Evolutionary conservation across 2,113 vertebrate genomes (phyloP).

Genomic region (Rhinoderma darwinii): DNA sequence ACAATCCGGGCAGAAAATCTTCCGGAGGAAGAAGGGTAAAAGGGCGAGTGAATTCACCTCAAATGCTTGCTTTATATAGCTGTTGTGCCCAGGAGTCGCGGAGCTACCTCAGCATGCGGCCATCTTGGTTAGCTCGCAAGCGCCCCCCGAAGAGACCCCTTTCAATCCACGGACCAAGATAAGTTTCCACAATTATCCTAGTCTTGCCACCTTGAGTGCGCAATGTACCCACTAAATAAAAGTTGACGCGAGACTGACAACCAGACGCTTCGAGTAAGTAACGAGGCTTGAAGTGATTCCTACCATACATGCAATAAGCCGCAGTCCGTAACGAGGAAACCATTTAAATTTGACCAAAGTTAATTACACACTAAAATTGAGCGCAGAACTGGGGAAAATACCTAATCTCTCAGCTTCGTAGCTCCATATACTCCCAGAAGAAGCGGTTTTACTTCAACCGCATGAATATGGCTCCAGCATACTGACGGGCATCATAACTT

Average conservation of each 20-base stretch:
- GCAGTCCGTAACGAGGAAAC: background rate
- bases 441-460: too few relatives aligned
- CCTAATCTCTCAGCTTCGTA: background rate
- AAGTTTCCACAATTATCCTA: background rate
- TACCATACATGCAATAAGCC: background rate
- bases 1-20: too few relatives aligned
- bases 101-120: too few relatives aligned
- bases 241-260: background rate
- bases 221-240: background rate
- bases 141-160: background rate
- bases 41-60: too few relatives aligned
- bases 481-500: background rate
- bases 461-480: background rate
- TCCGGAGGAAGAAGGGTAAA: too few relatives aligned
- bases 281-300: background rate
- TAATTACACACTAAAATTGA: conserved; percentile 3
- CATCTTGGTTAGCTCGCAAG: too few relatives aligned
- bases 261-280: background rate
- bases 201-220: background rate
- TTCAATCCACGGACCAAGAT: background rate
- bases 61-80: too few relatives aligned
- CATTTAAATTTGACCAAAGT: conserved; percentile 6
- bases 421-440: background rate
- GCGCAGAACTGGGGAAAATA: background rate
- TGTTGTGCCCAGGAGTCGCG: too few relatives aligned